Evolutionary conservation across 1,140 invertebrate genomes (phyloP).

Genomic region (Drosophila sp.): DNA sequence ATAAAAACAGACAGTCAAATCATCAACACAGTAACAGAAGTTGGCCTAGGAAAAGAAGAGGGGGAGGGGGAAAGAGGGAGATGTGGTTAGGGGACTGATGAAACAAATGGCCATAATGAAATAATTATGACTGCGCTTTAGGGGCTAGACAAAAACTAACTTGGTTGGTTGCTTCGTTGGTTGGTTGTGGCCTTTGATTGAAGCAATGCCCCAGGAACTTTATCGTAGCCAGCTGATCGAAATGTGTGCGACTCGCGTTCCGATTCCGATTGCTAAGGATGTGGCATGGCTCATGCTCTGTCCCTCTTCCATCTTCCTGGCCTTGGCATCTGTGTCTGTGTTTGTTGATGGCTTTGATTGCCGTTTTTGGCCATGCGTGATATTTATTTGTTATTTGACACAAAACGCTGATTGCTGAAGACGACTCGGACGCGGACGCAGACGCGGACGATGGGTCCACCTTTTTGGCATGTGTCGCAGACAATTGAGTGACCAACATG

Average conservation of each 20-base stretch:
- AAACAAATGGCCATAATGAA: constrained; percentile 82
- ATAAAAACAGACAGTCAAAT: constrained; percentile 68
- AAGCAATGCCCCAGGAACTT: constrained; percentile 59
- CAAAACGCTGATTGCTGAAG: constrained; percentile 64
- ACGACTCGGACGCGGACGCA: constrained; percentile 8
- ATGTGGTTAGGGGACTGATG: constrained; percentile 49
- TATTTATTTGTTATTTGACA: constrained; percentile 82
- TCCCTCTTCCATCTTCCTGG: constrained; percentile 42
- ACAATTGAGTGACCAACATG: constrained; percentile 80
- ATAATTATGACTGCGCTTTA: constrained; percentile 77
- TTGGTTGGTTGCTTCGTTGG: constrained; percentile 9
- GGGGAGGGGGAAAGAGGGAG: neutral
- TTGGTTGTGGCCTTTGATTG: constrained; percentile 65
- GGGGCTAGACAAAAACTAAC: constrained; percentile 22
- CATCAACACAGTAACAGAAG: constrained; percentile 53
- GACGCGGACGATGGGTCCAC: constrained; percentile 17
- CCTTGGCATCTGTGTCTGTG: constrained; percentile 66
- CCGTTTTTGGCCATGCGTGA: constrained; percentile 79
- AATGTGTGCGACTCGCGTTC: constrained; percentile 37
- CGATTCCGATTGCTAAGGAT: constrained; percentile 33
- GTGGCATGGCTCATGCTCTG: constrained; percentile 16
- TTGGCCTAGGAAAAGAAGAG: neutral
- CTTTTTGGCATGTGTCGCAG: constrained; percentile 72
- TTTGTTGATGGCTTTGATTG: constrained; percentile 73
- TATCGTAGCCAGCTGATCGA: constrained; percentile 52